These are phyloP conservation scores for Falco novaeseelandiae DNA, from an alignment of 2,797 vertebrate genomes.

Conservation along the genomic window DNA sequence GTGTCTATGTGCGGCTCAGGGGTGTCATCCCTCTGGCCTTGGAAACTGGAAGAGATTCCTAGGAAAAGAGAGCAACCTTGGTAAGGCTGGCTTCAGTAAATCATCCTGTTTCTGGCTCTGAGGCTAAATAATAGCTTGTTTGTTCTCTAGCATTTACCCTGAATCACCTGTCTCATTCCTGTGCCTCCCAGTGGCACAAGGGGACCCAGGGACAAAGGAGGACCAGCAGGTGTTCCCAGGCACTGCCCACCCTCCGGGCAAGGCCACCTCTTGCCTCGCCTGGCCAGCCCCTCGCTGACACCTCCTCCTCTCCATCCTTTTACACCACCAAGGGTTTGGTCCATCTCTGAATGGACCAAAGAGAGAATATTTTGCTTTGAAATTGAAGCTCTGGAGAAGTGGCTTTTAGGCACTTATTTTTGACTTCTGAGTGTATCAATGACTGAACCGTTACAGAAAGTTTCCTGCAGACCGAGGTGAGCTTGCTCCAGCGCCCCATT, in stretches of 20 bases:
- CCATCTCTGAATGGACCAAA: too few species aligned
- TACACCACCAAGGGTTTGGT: rapidly evolving
- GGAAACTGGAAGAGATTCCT: too few species aligned
- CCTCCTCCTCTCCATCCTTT: neutral
- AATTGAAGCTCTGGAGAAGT: neutral
- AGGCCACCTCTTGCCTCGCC: neutral
- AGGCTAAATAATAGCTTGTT: neutral
- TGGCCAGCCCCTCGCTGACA: neutral
- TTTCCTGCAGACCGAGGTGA: neutral
- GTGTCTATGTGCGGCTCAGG: rapidly evolving
- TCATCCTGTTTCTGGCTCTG: neutral
- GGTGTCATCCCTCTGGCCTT: neutral
- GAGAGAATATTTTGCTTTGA: neutral
- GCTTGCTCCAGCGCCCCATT: neutral
- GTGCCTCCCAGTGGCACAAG: neutral
- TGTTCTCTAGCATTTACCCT: neutral
- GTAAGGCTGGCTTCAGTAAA: neutral
- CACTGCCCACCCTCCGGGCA: neutral
- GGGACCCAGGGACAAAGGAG: neutral
- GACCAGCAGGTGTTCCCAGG: neutral
- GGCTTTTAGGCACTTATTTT: neutral
- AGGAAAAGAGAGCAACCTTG: rapidly evolving
- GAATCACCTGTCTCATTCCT: neutral
- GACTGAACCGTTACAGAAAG: neutral
- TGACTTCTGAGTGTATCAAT: neutral